Base-by-base conservation (phyloP, 2,113 vertebrate genomes). In the Thomomys bottae region DNA sequence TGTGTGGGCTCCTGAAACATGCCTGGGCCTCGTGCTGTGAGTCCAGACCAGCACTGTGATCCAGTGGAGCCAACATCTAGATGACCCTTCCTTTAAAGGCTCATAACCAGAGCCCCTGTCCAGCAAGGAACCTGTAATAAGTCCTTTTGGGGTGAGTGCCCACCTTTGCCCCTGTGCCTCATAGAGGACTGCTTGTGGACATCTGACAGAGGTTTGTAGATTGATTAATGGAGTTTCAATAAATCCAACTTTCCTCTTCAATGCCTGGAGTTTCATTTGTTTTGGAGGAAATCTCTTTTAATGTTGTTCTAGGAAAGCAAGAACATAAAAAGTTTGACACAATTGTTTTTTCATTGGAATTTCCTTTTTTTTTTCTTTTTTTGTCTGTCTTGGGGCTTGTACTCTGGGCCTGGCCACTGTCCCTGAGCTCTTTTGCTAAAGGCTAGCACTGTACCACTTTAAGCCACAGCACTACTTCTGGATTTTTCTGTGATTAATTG, bases 71-170 rank as follows among this genome's bases (percentile, higher is more conserved):
- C 36, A 26, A 9, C 20, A 26, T 42, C 34, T 80, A 38, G 28
- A 36, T 54, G 76, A 84, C 36, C 8, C 68, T 40, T 87, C 61
- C 54, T 72, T 84, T 66, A n/a, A n/a, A n/a, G 88, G 87, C 79
- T 73, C 15, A 4, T 1, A n/a, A 24, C n/a, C 70, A 63, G 71
- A 54, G 21, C 36, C 77, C 17, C 9, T 1, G 0, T 49, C 64
- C 81, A 45, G 6, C 14, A 38, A 38, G 18, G 54, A 54, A 9
- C 49, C 32, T 68, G 38, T 20, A n/a, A 9, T 40, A 36, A 88
- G 49, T 80, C 66, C 45, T 42, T 6, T 5, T 61, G 86, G 10
- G 4, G 40, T 8, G 5, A 67, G 20, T 38, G 30, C 36, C 57
- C 45, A 54, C n/a, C 18, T 32, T n/a, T 8, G 20, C 7, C 5